phyloP scores from a whole-genome alignment of 2,113 vertebrate species.

The Rhinoptilus africanus region DNA sequence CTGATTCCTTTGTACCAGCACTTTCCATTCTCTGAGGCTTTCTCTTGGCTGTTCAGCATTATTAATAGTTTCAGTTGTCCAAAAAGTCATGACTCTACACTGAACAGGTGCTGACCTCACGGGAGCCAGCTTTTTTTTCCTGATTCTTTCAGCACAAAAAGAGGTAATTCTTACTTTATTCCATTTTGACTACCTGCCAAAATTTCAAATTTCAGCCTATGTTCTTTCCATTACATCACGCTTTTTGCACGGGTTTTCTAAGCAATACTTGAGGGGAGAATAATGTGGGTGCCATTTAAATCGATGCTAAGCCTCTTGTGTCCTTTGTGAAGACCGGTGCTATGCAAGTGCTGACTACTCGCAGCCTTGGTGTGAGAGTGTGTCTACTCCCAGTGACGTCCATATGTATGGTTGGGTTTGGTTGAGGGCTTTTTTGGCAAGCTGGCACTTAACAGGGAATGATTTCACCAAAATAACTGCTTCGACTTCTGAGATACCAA shows the following conservation, averaged over 20 bases:
- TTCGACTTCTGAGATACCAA: background rate
- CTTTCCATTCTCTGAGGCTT: background rate
- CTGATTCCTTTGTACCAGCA: background rate
- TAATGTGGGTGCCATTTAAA: background rate
- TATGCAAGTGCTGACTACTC: background rate
- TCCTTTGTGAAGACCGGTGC: background rate
- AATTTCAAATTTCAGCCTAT: background rate
- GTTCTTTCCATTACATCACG: background rate
- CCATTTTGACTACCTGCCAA: background rate
- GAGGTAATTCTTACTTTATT: background rate
- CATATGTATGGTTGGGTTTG: background rate
- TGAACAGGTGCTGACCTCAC: background rate
- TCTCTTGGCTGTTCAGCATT: background rate
- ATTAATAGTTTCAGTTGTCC: background rate
- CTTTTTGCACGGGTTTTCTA: background rate
- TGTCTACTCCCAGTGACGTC: background rate
- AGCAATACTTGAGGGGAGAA: background rate
- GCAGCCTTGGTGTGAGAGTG: rapidly evolving
- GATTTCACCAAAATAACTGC: background rate
- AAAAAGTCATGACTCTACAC: background rate
- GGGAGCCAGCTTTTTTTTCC: background rate
- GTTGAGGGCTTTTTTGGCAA: background rate
- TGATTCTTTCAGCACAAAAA: background rate
- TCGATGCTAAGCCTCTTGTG: background rate
- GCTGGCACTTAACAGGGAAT: no score